A percentile compares a stretch with the other conserved stretches of the same genome.
These are phyloP conservation scores for Aeoliscus strigatus DNA, from an alignment of 2,797 vertebrate genomes.

Conservation along the genomic window DNA sequence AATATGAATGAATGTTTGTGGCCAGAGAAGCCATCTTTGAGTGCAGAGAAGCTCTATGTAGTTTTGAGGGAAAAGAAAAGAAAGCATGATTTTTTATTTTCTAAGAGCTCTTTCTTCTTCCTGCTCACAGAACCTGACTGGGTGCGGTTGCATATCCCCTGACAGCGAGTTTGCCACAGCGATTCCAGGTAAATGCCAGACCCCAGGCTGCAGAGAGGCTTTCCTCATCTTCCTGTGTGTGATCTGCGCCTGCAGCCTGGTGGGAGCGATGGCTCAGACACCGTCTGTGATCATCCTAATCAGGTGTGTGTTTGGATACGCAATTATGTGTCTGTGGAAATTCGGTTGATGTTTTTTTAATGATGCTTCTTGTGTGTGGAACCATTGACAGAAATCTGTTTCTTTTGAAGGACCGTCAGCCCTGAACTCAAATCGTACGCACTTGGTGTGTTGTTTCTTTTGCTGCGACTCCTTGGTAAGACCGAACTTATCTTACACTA, in stretches of 20 bases:
- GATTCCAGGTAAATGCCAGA: slow-evolving; percentile 89
- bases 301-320: slow-evolving; percentile 75
- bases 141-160: slow-evolving; percentile 81
- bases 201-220: slow-evolving; percentile 86
- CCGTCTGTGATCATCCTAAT: slow-evolving; percentile 97
- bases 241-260: slow-evolving; percentile 96
- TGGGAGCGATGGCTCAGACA: slow-evolving; percentile 97
- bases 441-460: slow-evolving; percentile 91
- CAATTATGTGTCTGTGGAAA: too few relatives aligned
- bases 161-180: slow-evolving; percentile 78
- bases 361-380: neutral
- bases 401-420: slow-evolving; percentile 84
- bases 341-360: neutral
- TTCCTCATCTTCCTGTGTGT: slow-evolving; percentile 97
- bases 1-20: too few relatives aligned
- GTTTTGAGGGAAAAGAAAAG: too few relatives aligned
- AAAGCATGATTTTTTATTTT: too few relatives aligned
- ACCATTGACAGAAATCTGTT: slow-evolving; percentile 1
- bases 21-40: too few relatives aligned
- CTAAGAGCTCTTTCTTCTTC: too few relatives aligned
- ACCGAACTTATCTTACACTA: slow-evolving; percentile 15
- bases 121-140: slow-evolving; percentile 84
- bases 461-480: slow-evolving; percentile 92
- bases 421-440: slow-evolving; percentile 97
- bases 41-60: too few relatives aligned